These are phyloP conservation scores for Melanchra persicariae DNA, from an alignment of 2,888 invertebrate genomes.

Conservation along the genomic window DNA sequence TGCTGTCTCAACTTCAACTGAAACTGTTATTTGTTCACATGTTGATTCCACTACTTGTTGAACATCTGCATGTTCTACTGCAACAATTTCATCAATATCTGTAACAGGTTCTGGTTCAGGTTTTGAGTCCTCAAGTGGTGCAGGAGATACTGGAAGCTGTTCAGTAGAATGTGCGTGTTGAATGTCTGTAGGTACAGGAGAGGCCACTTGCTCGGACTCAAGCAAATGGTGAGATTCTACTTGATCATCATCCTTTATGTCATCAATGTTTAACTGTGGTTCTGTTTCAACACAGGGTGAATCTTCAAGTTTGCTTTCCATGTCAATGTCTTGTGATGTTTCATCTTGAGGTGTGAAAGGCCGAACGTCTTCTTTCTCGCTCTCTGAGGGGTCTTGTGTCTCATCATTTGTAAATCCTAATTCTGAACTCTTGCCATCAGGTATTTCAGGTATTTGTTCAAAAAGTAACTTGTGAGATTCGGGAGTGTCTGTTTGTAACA, in stretches of 20 bases:
- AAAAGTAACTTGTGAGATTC: constrained; percentile 89
- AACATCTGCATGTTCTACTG: constrained; percentile 40
- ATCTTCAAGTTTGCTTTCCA: constrained; percentile 81
- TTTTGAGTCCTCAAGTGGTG: constrained; percentile 60
- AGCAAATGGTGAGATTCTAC: constrained; percentile 53
- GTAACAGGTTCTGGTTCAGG: constrained; percentile 56
- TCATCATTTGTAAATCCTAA: constrained; percentile 86
- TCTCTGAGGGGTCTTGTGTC: constrained; percentile 80
- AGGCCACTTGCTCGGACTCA: constrained; percentile 56
- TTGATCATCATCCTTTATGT: constrained; percentile 48
- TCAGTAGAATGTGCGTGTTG: constrained; percentile 62
- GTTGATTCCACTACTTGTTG: constrained; percentile 8
- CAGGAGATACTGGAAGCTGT: constrained; percentile 54
- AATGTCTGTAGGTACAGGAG: constrained; percentile 60
- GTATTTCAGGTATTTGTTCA: constrained; percentile 89
- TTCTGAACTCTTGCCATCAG: constrained; percentile 88
- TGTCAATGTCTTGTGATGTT: constrained; percentile 81
- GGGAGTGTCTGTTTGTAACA: constrained; percentile 86
- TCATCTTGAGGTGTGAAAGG: constrained; percentile 82
- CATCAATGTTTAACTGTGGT: constrained; percentile 55
- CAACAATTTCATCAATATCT: constrained; percentile 52
- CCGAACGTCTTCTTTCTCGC: constrained; percentile 80
- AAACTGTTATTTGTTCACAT: constrained; percentile 17
- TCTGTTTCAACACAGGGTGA: constrained; percentile 72
- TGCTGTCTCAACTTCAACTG: constrained; percentile 22